Evolutionary conservation across 2,113 vertebrate genomes (phyloP).

Genomic region (Pardalotus punctatus): DNA sequence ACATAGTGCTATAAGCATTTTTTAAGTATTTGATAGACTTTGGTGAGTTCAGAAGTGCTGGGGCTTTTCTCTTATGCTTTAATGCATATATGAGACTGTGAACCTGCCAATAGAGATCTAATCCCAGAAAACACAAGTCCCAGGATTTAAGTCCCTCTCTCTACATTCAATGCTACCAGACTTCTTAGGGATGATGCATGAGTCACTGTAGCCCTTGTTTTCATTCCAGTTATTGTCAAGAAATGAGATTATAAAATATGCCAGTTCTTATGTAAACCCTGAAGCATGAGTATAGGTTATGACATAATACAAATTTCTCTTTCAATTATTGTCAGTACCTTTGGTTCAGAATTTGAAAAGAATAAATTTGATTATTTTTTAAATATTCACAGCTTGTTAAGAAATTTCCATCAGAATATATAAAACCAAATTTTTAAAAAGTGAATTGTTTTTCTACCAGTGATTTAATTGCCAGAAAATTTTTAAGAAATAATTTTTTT

Average conservation of each 20-base stretch:
- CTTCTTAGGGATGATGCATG: background rate
- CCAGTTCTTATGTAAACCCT: background rate
- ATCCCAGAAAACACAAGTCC: background rate
- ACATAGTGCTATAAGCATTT: background rate
- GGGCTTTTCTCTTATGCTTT: background rate
- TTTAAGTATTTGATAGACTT: background rate
- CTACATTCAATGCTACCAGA: background rate
- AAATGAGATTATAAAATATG: background rate
- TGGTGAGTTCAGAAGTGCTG: background rate
- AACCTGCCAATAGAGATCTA: background rate
- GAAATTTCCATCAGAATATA: background rate
- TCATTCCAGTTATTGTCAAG: background rate
- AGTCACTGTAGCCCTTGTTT: background rate
- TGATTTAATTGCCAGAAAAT: background rate
- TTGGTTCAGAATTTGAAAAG: background rate
- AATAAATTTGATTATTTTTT: background rate
- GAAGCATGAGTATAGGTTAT: background rate
- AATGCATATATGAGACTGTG: background rate
- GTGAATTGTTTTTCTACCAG: background rate
- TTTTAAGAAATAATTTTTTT: background rate
- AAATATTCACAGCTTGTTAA: background rate
- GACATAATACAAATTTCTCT: background rate
- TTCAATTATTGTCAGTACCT: background rate
- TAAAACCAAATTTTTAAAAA: accelerated
- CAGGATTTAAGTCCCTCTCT: background rate